Percentiles rank a stretch among this genome's conserved stretches.
Conservation (phyloP, 2,797 vertebrate genomes). For the Acestrorhynchus altus region DNA sequence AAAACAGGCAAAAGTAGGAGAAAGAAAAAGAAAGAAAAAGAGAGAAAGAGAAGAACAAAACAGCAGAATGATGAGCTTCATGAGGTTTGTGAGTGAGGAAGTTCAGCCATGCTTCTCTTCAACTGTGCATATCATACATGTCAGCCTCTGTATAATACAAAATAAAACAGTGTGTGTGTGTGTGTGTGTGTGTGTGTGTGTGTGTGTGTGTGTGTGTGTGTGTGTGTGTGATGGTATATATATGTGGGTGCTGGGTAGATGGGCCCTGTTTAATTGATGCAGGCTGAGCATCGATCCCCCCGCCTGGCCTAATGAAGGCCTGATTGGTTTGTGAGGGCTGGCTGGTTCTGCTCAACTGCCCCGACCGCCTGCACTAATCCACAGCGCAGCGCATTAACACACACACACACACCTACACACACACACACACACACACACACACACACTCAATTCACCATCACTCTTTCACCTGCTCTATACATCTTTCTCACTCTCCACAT, state of each 20-base stretch:
- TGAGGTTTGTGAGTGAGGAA: too few relatives aligned
- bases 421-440: conserved; percentile 63
- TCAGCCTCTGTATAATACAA: conserved; percentile 20
- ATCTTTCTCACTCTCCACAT: conserved; percentile 22
- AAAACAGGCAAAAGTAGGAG: background rate
- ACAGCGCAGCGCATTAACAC: conserved; percentile 63
- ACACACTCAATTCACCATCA: conserved; percentile 75
- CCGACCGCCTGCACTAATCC: conserved; percentile 65
- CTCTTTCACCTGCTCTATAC: conserved; percentile 65
- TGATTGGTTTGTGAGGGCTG: conserved; percentile 89
- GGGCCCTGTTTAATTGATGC: conserved; percentile 85
- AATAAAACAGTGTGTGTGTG: background rate
- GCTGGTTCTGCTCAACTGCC: conserved; percentile 86
- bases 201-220: conserved; percentile 45
- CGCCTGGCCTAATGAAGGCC: conserved; percentile 86
- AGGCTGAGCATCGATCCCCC: conserved; percentile 85
- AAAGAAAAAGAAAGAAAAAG: background rate
- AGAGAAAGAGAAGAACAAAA: background rate
- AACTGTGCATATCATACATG: conserved; percentile 42
- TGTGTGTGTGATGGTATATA: conserved; percentile 46
- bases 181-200: conserved; percentile 24
- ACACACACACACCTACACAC: conserved; percentile 59
- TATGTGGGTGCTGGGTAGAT: conserved; percentile 54
- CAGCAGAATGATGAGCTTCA: background rate
- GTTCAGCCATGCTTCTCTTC: background rate